A percentile compares a stretch with the other conserved stretches of the same genome.
These are phyloP conservation scores for Onthophagus sagittarius DNA, from an alignment of 2,888 invertebrate genomes.

Conservation along the genomic window DNA sequence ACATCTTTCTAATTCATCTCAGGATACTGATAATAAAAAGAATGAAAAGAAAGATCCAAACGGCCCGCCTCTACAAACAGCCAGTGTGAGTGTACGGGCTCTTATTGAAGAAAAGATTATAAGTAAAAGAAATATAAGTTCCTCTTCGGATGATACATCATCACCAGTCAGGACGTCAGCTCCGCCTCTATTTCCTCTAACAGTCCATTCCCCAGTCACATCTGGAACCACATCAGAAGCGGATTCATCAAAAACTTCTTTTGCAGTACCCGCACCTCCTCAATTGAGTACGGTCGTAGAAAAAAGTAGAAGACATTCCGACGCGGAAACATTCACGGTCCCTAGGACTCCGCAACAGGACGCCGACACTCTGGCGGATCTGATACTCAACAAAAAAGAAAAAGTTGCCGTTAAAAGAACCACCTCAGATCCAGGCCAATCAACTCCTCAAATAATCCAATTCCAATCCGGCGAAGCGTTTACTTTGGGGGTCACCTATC, in stretches of 20 bases:
- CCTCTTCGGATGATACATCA: constrained; percentile 37
- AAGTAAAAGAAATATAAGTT: constrained; percentile 70
- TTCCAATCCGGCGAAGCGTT: constrained; percentile 61
- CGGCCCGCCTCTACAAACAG: constrained; percentile 86
- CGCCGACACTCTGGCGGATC: constrained; percentile 75
- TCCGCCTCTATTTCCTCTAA: constrained; percentile 47
- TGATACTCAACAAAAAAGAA: constrained; percentile 64
- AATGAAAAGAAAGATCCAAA: constrained; percentile 78
- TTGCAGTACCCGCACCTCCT: constrained; percentile 58
- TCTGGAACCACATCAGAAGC: constrained; percentile 29
- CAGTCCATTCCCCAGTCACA: constrained; percentile 48
- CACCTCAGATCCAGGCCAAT: constrained; percentile 68
- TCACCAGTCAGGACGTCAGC: constrained; percentile 42
- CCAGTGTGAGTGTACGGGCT: constrained; percentile 84
- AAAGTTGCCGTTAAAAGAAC: constrained; percentile 70
- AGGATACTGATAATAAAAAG: constrained; percentile 84
- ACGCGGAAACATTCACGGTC: constrained; percentile 54
- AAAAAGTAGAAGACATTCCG: constrained; percentile 56
- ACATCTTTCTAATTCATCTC: constrained; percentile 27
- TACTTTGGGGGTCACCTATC: constrained; percentile 60
- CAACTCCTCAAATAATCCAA: constrained; percentile 55
- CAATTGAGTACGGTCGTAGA: constrained; percentile 41
- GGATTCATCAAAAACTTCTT: constrained; percentile 48
- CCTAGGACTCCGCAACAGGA: constrained; percentile 57
- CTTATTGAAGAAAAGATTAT: constrained; percentile 92